Percentiles rank a stretch among this genome's conserved stretches.
These are phyloP conservation scores for Crocallis elinguaria DNA, from an alignment of 2,888 invertebrate species.

Conservation along the genomic window DNA sequence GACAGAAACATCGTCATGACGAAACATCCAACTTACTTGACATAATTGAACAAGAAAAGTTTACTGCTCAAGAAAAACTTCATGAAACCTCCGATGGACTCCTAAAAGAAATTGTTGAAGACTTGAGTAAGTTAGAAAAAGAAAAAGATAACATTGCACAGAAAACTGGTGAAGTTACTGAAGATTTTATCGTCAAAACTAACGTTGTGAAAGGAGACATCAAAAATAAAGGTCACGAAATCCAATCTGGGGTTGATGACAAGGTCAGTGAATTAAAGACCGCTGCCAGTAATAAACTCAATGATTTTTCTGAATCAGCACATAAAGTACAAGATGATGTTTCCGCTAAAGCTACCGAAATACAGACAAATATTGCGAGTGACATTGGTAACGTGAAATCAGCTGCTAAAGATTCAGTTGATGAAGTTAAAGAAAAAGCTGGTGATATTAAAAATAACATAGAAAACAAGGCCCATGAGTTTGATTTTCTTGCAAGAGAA, in stretches of 20 bases:
- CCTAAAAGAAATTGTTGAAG: constrained; percentile 58
- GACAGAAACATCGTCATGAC: constrained; percentile 72
- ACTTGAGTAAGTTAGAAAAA: constrained; percentile 62
- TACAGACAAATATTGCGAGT: constrained; percentile 52
- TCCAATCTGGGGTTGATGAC: constrained; percentile 53
- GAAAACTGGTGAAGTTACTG: constrained; percentile 54
- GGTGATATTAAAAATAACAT: constrained; percentile 62
- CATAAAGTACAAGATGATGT: constrained; percentile 54
- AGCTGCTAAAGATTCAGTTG: constrained; percentile 55
- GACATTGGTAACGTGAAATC: constrained; percentile 56
- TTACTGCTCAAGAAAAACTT: constrained; percentile 69
- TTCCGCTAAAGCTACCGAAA: constrained; percentile 47
- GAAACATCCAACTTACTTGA: constrained; percentile 75
- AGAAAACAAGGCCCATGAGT: constrained; percentile 66
- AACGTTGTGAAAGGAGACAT: constrained; percentile 54
- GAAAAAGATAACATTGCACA: constrained; percentile 70
- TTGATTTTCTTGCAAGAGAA: constrained; percentile 72
- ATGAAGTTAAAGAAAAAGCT: constrained; percentile 65
- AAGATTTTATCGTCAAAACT: constrained; percentile 56
- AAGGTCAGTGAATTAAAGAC: constrained; percentile 50
- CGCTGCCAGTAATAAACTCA: constrained; percentile 50
- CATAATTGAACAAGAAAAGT: constrained; percentile 74
- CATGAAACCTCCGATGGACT: constrained; percentile 60
- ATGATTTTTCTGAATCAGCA: constrained; percentile 54
- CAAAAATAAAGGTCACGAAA: constrained; percentile 53